A percentile compares a stretch with the other conserved stretches of the same genome.
These are phyloP conservation scores for Formica selysi DNA, from an alignment of 1,140 invertebrate species.

Conservation along the genomic window DNA sequence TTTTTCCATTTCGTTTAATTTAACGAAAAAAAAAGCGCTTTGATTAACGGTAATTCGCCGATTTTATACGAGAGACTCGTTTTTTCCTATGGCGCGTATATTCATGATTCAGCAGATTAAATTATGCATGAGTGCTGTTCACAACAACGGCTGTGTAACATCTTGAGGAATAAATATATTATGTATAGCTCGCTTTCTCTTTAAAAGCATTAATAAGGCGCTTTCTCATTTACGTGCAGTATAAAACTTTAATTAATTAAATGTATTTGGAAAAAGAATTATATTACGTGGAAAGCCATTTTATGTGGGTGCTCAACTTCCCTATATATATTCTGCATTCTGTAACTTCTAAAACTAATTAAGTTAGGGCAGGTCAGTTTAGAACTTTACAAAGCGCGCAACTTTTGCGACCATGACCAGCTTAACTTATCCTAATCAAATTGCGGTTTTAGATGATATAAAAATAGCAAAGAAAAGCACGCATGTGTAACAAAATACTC, in stretches of 20 bases:
- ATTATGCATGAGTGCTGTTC: neutral
- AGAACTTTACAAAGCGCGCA: slow-evolving; percentile 49
- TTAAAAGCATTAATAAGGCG: neutral
- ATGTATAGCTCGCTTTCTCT: neutral
- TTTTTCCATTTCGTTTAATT: slow-evolving; percentile 49
- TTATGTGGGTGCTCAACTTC: slow-evolving; percentile 27
- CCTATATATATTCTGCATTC: slow-evolving; percentile 4
- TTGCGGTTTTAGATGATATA: slow-evolving; percentile 37
- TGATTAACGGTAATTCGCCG: slow-evolving; percentile 53
- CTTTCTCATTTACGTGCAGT: neutral
- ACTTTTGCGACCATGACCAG: slow-evolving; percentile 39
- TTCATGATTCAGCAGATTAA: slow-evolving; percentile 25
- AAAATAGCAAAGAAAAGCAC: slow-evolving; percentile 19
- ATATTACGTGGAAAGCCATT: slow-evolving; percentile 42
- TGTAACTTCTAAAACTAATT: slow-evolving; percentile 55
- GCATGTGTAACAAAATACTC: neutral
- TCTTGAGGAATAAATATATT: slow-evolving; percentile 15
- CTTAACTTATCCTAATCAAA: slow-evolving; percentile 48
- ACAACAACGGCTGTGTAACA: slow-evolving; percentile 13
- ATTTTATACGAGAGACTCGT: slow-evolving; percentile 21
- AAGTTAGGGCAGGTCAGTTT: slow-evolving; percentile 55
- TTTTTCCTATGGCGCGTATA: slow-evolving; percentile 5
- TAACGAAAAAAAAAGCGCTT: slow-evolving; percentile 34
- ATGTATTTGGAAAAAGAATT: slow-evolving; percentile 25
- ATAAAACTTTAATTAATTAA: slow-evolving; percentile 46